These are phyloP conservation scores for Junco hyemalis DNA, from an alignment of 2,113 vertebrate genomes.

Conservation along the genomic window DNA sequence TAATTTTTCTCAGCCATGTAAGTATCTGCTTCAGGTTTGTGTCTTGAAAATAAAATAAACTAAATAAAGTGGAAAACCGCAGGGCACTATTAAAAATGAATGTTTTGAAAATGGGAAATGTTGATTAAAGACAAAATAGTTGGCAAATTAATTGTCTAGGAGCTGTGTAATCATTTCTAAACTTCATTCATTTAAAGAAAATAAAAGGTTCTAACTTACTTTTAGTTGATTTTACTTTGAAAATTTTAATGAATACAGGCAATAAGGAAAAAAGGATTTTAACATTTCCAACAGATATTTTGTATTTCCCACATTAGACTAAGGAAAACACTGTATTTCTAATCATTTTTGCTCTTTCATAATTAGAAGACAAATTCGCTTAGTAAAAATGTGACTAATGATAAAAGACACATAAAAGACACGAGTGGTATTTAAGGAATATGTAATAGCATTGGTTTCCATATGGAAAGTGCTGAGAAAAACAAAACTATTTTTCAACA, in stretches of 20 bases:
- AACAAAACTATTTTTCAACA: not conserved
- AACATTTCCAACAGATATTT: not conserved
- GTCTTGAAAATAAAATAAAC: conserved; percentile 53
- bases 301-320: not conserved
- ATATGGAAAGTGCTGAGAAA: not conserved
- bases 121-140: conserved; percentile 64
- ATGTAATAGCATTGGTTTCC: not conserved
- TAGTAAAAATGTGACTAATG: not conserved
- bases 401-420: not conserved
- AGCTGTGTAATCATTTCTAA: conserved; percentile 39
- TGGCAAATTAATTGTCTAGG: conserved; percentile 49
- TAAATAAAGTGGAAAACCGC: conserved; percentile 44
- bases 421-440: not conserved
- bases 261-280: not conserved
- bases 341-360: not conserved
- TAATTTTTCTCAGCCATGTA: not conserved
- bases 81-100: conserved; percentile 49
- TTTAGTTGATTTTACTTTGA: conserved; percentile 34
- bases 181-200: not conserved
- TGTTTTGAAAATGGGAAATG: conserved; percentile 13
- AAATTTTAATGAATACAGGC: conserved; percentile 14
- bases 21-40: not conserved
- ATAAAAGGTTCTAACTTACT: conserved; percentile 24
- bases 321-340: not conserved
- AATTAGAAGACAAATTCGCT: not conserved